phyloP scores from a whole-genome alignment of 2,797 vertebrate species.

The Cacajao melanocephalus region DNA sequence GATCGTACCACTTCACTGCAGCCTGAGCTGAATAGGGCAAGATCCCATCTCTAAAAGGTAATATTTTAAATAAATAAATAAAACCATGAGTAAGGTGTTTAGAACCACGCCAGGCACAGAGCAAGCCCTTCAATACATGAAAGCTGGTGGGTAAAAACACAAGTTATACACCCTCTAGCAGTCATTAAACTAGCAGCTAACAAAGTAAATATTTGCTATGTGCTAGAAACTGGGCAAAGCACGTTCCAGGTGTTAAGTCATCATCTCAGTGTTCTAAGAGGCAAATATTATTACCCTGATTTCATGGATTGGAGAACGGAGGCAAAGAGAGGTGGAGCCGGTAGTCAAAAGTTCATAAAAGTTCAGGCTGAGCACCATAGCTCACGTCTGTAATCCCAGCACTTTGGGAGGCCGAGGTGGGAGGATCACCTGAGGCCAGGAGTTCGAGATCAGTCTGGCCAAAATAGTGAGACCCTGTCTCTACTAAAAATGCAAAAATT shows the following conservation, averaged over 20 bases:
- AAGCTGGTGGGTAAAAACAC: background rate
- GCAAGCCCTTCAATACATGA: accelerated
- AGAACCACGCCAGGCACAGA: accelerated
- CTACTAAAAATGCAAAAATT: background rate
- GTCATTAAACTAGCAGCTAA: background rate
- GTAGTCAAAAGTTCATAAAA: background rate
- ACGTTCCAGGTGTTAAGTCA: accelerated
- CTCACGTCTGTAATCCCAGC: background rate
- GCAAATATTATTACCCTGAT: too few species aligned
- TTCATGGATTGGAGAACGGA: background rate
- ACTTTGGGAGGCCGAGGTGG: background rate
- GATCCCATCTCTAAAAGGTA: background rate
- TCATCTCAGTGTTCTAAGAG: accelerated
- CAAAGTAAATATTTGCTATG: accelerated
- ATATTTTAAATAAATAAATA: background rate
- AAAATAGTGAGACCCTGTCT: background rate
- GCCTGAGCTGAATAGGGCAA: background rate
- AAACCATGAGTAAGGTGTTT: background rate
- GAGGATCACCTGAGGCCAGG: background rate
- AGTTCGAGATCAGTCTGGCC: background rate
- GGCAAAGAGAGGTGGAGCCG: background rate
- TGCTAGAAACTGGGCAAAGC: background rate
- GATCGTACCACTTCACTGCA: background rate
- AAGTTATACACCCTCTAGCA: accelerated
- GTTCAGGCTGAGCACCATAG: background rate